Conservation (phyloP, 2,888 invertebrate genomes). For the Acronicta alni region DNA sequence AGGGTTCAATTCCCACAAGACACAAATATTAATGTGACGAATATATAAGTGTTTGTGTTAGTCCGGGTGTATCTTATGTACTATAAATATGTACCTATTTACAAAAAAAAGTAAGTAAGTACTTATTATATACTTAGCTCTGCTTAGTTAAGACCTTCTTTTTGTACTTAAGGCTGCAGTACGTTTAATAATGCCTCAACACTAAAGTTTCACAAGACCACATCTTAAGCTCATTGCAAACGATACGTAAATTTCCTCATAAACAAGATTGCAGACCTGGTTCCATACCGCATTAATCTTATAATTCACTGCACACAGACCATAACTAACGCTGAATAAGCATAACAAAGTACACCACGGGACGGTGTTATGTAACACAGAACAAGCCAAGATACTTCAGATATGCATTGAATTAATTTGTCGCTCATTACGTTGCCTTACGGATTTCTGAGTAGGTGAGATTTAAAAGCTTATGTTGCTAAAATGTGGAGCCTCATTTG, state of each 20-base stretch:
- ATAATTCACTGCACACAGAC: constrained; percentile 35
- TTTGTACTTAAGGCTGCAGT: too few relatives aligned
- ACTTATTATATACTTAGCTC: too few relatives aligned
- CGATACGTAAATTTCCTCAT: constrained; percentile 20
- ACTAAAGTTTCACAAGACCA: background rate
- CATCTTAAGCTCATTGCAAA: constrained; percentile 12
- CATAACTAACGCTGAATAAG: constrained; percentile 44
- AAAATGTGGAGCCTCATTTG: constrained; percentile 18
- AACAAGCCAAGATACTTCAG: constrained; percentile 30
- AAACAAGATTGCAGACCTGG: constrained; percentile 16
- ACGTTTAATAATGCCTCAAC: too few relatives aligned
- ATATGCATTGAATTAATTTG: constrained; percentile 44
- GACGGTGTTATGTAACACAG: constrained; percentile 47
- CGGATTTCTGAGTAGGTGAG: constrained; percentile 35
- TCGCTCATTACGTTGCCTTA: constrained; percentile 24
- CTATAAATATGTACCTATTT: too few relatives aligned
- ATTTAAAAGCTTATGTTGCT: constrained; percentile 4
- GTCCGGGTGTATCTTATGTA: too few relatives aligned
- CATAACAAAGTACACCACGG: constrained; percentile 38
- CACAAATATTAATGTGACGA: too few relatives aligned
- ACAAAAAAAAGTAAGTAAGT: too few relatives aligned
- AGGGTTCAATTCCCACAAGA: too few relatives aligned
- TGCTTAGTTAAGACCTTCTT: too few relatives aligned
- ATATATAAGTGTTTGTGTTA: too few relatives aligned
- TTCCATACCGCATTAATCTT: constrained; percentile 34